These are phyloP conservation scores for Lasiommata megera DNA, from an alignment of 2,888 invertebrate species.

Conservation along the genomic window DNA sequence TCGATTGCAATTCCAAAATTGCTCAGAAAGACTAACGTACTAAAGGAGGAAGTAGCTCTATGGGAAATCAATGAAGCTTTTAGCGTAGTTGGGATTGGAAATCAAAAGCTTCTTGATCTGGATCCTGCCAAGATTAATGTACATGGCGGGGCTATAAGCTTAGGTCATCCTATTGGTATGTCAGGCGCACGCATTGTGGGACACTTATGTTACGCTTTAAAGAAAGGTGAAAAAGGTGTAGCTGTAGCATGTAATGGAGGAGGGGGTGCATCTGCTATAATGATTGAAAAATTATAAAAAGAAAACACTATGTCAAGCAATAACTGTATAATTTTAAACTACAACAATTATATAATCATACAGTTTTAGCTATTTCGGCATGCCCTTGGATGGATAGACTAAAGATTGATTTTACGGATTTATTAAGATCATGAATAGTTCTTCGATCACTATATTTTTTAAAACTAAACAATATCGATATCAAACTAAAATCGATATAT, in stretches of 20 bases:
- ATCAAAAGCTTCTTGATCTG: conserved; percentile 91
- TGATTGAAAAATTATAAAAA: conserved; percentile 97
- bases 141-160: conserved; percentile 98
- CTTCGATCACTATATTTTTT: too few relatives aligned
- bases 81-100: conserved; percentile 96
- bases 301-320: too few relatives aligned
- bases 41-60: conserved; percentile 92
- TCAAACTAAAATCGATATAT: too few relatives aligned
- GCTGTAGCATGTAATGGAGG: conserved; percentile 99
- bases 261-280: conserved; percentile 97
- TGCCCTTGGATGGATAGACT: too few relatives aligned
- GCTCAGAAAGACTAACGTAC: conserved; percentile 89
- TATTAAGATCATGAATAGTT: too few relatives aligned
- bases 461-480: conserved; percentile 4
- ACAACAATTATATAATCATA: too few relatives aligned
- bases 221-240: conserved; percentile 96
- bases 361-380: too few relatives aligned
- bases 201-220: conserved; percentile 94
- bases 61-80: conserved; percentile 99
- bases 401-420: too few relatives aligned
- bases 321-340: too few relatives aligned
- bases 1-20: conserved; percentile 94
- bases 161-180: conserved; percentile 99
- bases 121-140: conserved; percentile 95
- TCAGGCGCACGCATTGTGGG: conserved; percentile 96